A percentile compares a stretch with the other conserved stretches of the same genome.
Conservation (phyloP, 1,140 invertebrate species). For the Drosophila tsacasi region DNA sequence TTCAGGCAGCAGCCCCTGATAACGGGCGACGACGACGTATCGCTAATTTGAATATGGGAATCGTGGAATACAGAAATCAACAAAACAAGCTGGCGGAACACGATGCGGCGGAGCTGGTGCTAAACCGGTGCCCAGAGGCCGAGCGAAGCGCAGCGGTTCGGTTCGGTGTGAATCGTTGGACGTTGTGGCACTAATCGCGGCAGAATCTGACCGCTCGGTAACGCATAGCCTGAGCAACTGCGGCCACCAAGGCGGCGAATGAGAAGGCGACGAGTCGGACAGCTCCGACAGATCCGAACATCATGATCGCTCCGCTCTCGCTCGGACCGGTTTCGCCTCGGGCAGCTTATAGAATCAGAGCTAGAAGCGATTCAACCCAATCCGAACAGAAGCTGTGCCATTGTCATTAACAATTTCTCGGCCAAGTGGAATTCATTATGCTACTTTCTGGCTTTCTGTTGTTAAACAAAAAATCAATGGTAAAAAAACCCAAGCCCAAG, state of each 20-base stretch:
- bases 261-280: not conserved
- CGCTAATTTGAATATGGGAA: slow-evolving; percentile 12
- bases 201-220: slow-evolving; percentile 37
- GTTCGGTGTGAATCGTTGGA: not conserved
- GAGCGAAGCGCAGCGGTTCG: not conserved
- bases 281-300: not conserved
- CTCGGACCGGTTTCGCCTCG: slow-evolving; percentile 16
- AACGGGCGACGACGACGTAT: slow-evolving; percentile 4
- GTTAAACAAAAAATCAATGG: not conserved
- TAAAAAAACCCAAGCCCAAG: not conserved
- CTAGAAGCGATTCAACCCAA: not conserved
- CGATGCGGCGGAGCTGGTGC: not conserved
- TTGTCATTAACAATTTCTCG: not conserved
- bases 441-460: not conserved
- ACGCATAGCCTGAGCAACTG: slow-evolving; percentile 32
- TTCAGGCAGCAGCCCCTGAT: not conserved
- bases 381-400: slow-evolving; percentile 12
- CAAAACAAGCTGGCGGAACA: not conserved
- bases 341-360: slow-evolving; percentile 9
- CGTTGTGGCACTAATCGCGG: slow-evolving; percentile 4
- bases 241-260: not conserved
- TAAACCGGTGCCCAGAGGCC: slow-evolving; percentile 22
- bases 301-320: slow-evolving; percentile 2
- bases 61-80: not conserved
- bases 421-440: slow-evolving; percentile 6